phyloP scores from a whole-genome alignment of 2,888 invertebrate genomes.

The Agrilus cyanescens region DNA sequence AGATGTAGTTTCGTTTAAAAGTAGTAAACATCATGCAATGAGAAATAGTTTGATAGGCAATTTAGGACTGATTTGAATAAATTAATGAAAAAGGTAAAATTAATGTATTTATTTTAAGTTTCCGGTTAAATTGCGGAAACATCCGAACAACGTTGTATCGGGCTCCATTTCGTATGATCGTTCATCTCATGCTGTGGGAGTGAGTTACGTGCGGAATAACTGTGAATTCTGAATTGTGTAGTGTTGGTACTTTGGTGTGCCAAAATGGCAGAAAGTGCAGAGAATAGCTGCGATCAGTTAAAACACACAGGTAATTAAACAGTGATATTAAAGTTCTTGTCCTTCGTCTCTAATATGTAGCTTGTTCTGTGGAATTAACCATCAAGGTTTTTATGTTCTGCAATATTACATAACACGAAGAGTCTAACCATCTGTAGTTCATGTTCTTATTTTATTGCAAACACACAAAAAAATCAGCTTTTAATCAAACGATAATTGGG shows the following conservation, averaged over 20 bases:
- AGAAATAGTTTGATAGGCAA: no score
- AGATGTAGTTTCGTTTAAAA: no score
- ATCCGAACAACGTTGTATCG: no score
- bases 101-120: no score
- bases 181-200: slow-evolving; percentile 25
- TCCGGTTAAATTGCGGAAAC: no score
- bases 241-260: slow-evolving; percentile 28
- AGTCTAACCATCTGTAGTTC: slow-evolving; percentile 34
- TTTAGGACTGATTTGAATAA: no score
- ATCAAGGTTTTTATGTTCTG: slow-evolving; percentile 8
- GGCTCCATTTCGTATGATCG: slow-evolving; percentile 2
- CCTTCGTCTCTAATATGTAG: slow-evolving; percentile 1
- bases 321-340: slow-evolving; percentile 10
- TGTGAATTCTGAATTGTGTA: slow-evolving; percentile 10
- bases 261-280: slow-evolving; percentile 38
- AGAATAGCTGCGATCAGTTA: slow-evolving; percentile 32
- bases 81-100: no score
- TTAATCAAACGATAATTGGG: slow-evolving; percentile 1
- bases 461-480: slow-evolving; percentile 7
- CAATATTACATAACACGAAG: slow-evolving; percentile 33
- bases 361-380: slow-evolving; percentile 4
- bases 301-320: slow-evolving; percentile 32
- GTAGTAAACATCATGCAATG: no score
- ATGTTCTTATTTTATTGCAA: slow-evolving; percentile 3
- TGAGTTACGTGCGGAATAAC: slow-evolving; percentile 15